A percentile compares a stretch with the other conserved stretches of the same genome.
phyloP scores from a whole-genome alignment of 1,140 invertebrate species.

The Drosophila obscura region DNA sequence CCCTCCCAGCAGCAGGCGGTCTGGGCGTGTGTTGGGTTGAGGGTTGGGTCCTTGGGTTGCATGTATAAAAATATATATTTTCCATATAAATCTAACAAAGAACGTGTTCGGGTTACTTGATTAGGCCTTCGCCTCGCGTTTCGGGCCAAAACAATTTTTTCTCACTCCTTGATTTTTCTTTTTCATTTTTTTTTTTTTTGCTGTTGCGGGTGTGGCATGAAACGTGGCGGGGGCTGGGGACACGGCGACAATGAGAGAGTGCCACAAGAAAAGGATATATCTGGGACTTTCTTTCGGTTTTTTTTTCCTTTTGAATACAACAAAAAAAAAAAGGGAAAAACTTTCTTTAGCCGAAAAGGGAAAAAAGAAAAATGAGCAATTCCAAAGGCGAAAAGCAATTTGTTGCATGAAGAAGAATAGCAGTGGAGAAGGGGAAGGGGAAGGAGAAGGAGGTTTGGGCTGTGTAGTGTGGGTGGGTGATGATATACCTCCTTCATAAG shows the following conservation, averaged over 20 bases:
- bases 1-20: conserved; percentile 29
- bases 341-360: conserved; percentile 35
- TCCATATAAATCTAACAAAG: conserved; percentile 82
- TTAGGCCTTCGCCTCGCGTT: conserved; percentile 67
- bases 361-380: conserved; percentile 64
- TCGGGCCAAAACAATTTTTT: conserved; percentile 37
- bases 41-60: conserved; percentile 38
- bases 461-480: conserved; percentile 1
- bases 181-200: conserved; percentile 7
- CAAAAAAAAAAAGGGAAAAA: conserved; percentile 22
- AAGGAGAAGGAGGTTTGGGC: no score
- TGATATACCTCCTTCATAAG: conserved; percentile 17
- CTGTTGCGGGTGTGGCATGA: neutral
- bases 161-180: conserved; percentile 1
- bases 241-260: conserved; percentile 14
- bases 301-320: conserved; percentile 65
- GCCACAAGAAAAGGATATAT: conserved; percentile 27
- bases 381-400: conserved; percentile 27
- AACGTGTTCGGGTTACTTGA: conserved; percentile 81
- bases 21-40: neutral
- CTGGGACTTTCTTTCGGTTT: conserved; percentile 52
- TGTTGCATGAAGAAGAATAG: conserved; percentile 33
- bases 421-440: no score
- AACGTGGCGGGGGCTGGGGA: conserved; percentile 4
- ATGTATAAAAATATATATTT: conserved; percentile 82